Percentiles rank a stretch among this genome's conserved stretches.
phyloP scores from a whole-genome alignment of 2,888 invertebrate genomes.

The Malthinus seriepunctatus region DNA sequence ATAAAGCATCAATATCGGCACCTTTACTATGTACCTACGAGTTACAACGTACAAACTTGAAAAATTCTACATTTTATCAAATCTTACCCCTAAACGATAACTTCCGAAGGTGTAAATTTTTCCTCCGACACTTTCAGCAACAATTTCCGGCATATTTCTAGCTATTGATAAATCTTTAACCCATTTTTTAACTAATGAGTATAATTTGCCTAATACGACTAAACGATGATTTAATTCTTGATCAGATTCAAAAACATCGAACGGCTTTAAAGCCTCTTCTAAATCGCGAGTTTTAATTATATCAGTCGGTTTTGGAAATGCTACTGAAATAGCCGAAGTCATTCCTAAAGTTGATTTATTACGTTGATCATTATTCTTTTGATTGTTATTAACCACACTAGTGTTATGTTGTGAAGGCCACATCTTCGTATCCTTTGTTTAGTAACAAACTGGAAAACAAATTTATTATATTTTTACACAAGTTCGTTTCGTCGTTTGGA shows the following conservation, averaged over 20 bases:
- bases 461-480: too few species aligned
- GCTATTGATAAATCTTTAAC: slow-evolving; percentile 85
- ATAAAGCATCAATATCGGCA: slow-evolving; percentile 98
- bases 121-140: slow-evolving; percentile 91
- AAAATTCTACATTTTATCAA: slow-evolving; percentile 1
- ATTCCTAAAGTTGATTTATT: slow-evolving; percentile 78
- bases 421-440: slow-evolving; percentile 50
- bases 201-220: slow-evolving; percentile 83
- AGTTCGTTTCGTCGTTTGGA: too few species aligned
- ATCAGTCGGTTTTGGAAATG: slow-evolving; percentile 80
- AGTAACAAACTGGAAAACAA: too few species aligned
- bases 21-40: slow-evolving; percentile 87
- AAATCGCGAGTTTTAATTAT: slow-evolving; percentile 74
- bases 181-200: slow-evolving; percentile 92
- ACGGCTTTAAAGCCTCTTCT: slow-evolving; percentile 78
- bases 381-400: slow-evolving; percentile 52
- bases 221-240: slow-evolving; percentile 88
- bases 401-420: slow-evolving; percentile 58
- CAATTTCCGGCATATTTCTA: slow-evolving; percentile 89
- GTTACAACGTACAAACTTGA: background rate
- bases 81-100: slow-evolving; percentile 82
- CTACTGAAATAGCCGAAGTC: slow-evolving; percentile 92
- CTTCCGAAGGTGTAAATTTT: slow-evolving; percentile 99
- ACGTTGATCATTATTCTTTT: slow-evolving; percentile 53
- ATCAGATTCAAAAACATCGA: slow-evolving; percentile 89